Evolutionary conservation across 2,888 invertebrate genomes (phyloP), one percentile per base, ranked within the genome.

Genomic region (Drosophila longiperda): DNA sequence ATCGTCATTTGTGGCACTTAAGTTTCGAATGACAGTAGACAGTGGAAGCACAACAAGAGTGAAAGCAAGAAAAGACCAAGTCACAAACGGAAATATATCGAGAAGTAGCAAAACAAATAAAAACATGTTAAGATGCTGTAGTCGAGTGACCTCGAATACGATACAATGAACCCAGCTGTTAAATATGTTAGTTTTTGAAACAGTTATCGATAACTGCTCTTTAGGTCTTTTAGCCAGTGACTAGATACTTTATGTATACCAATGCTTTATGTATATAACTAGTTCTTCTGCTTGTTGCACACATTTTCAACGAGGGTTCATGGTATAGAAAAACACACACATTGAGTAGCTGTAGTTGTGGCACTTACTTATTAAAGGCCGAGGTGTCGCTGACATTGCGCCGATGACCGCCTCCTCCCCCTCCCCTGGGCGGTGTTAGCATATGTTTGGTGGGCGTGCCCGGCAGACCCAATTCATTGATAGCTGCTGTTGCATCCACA

Each of bases 351-450:
- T 54, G 15, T 9, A 53, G 57, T 33, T n/a, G 9, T 7, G 26
- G 53, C 42, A 82, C 94, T 93, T 93, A 96, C 96, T 96, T 96
- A 91, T 96, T 96, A 90, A 96, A 96, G 81, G 96, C 96, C 63
- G 96, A 96, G 2, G 97, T 97, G 90, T 97, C 97, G 91, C 97
- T 97, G 93, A 96, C 96, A 92, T 97, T 97, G 66, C 97, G 94
- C 62, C 97, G 94, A 91, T 97, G 97, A 9, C 95, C 95, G 49
- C 89, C 64, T 32, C n/a, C 5, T 8, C 60, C 73, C 9, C 57
- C 72, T 26, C 66, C 73, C 76, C 92, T 92, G 11, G 92, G 92
- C 49, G 92, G 91, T 38, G 90, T 89, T 23, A 93, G 78, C 82
- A 93, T 89, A 38, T 87, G 84, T 70, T 91, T 92, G 11, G 92